Evolutionary conservation across 2,797 vertebrate genomes (phyloP).

Genomic region (Enoplosus armatus): DNA sequence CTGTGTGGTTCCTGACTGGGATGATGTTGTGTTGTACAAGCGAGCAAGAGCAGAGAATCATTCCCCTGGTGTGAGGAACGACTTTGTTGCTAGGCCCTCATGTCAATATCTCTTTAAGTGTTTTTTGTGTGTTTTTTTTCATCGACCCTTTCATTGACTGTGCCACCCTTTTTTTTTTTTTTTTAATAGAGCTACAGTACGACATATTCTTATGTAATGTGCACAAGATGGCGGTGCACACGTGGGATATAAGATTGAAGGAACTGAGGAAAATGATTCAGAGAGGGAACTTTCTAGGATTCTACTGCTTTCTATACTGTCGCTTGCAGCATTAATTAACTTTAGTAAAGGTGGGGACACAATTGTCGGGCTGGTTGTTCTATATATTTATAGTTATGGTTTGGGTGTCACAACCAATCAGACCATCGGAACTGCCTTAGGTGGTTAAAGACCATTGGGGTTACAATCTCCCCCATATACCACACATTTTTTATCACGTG

Average conservation of each 20-base stretch:
- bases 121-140: too few species aligned
- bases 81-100: slow-evolving; percentile 11
- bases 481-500: background rate
- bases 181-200: background rate
- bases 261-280: background rate
- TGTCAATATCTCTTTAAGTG: slow-evolving; percentile 32
- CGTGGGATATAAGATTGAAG: background rate
- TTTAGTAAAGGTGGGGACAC: background rate
- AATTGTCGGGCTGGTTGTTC: background rate
- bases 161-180: background rate
- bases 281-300: background rate
- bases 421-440: background rate
- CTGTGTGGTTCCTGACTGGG: slow-evolving; percentile 4
- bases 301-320: background rate
- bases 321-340: background rate
- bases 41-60: background rate
- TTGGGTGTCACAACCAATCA: background rate
- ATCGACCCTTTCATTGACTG: slow-evolving; percentile 8
- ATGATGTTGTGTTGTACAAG: background rate
- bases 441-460: background rate
- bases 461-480: background rate
- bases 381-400: background rate
- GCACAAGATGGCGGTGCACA: background rate
- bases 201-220: slow-evolving; percentile 11
- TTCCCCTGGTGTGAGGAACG: slow-evolving; percentile 6